Percentiles rank a stretch among this genome's conserved stretches.
These are phyloP conservation scores for Parazoanthus darwini DNA, from an alignment of 92 coral and sea anemone species.

Conservation along the genomic window DNA sequence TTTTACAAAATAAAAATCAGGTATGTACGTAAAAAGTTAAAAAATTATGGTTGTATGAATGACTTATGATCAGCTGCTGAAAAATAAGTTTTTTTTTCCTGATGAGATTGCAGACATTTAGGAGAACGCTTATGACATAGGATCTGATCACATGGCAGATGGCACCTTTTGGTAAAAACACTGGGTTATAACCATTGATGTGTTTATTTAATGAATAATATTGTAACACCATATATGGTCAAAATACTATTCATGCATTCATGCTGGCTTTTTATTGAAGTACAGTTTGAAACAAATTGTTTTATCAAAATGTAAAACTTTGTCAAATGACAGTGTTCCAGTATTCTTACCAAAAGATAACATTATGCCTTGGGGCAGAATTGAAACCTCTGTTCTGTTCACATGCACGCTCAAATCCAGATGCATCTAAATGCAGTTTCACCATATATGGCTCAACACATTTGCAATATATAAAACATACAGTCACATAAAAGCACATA, in stretches of 20 bases:
- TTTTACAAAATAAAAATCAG: no score
- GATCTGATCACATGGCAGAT: background rate
- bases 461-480: background rate
- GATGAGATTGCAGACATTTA: no score
- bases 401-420: background rate
- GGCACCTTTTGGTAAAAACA: constrained; percentile 34
- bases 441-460: constrained; percentile 37
- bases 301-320: background rate
- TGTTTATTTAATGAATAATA: background rate
- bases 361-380: background rate
- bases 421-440: constrained; percentile 33
- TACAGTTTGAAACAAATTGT: background rate
- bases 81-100: no score
- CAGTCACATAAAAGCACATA: background rate
- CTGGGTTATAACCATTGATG: background rate
- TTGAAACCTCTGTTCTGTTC: constrained; percentile 32
- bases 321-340: background rate
- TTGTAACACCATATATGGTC: constrained; percentile 34
- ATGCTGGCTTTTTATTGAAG: background rate
- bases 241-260: constrained; percentile 38
- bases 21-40: no score
- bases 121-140: background rate
- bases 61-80: no score
- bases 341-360: constrained; percentile 30
- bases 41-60: no score